Evolutionary conservation across 2,797 vertebrate species (phyloP), one percentile per base, ranked within the genome.

Genomic region (Cheirogaleus major): DNA sequence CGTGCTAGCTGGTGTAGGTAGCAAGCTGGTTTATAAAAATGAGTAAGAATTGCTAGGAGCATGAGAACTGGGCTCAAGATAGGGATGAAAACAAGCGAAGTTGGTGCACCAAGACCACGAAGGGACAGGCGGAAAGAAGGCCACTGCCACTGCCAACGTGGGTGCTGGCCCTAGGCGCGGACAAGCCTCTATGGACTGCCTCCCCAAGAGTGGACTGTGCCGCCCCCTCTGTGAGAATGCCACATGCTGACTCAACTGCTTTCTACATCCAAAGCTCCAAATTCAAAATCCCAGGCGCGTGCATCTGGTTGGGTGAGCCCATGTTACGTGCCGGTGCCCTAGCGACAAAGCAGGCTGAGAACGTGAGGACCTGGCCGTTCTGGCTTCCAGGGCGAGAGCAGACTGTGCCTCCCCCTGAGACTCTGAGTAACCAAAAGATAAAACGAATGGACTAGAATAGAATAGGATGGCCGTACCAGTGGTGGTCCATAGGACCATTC

Each of bases 81-180:
- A 2, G 43, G 23, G 14, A 35, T 35, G 6, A 35, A 27, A 84
- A 52, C 2, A 3, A 78, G 23, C 27, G 35, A 17, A 69, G n/a
- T 2, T 14, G 14, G n/a, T 17, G 2, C 7, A 30, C 2, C 67
- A 48, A 61, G 43, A 61, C 6, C 43, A 18, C 11, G 1, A 25
- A 76, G 45, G 48, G 35, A 43, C 10, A 4, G n/a, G 15, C 17
- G 11, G 48, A 75, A 12, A 38, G 67, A 23, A 82, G 41, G 32
- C 5, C 20, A 0, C 48, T 8, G 27, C 41, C 43, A 15, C 35
- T 0, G 15, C 15, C 45, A 50, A 6, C 3, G 1, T 35, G n/a
- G 20, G 27, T 1, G 0, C 38, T 45, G 65, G 25, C 11, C 50
- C 52, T 25, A 1, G 41, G 5, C 6, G 2, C 5, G 13, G 30